Percentiles rank a stretch among this genome's conserved stretches.
phyloP scores from a whole-genome alignment of 2,888 invertebrate species.

The Drosophila austrosaltans region DNA sequence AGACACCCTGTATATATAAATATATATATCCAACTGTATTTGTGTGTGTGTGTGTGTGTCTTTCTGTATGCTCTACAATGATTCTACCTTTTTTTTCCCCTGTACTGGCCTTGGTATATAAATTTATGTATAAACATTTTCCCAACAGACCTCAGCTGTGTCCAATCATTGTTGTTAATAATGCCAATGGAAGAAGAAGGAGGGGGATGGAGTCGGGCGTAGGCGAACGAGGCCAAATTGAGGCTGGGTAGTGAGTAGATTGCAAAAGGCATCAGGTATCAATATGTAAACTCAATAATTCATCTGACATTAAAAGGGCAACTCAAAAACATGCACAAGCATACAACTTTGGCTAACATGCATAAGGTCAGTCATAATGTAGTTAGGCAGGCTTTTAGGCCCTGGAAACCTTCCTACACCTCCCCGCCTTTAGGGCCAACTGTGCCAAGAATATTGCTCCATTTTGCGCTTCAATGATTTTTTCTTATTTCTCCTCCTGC shows the following conservation, averaged over 20 bases:
- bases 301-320: conserved; percentile 54
- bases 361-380: conserved; percentile 58
- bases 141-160: conserved; percentile 49
- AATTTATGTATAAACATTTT: conserved; percentile 25
- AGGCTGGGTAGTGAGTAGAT: conserved; percentile 18
- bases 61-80: conserved; percentile 20
- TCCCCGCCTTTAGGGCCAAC: conserved; percentile 9
- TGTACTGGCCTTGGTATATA: conserved; percentile 52
- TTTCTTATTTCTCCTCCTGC: conserved; percentile 36
- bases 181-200: conserved; percentile 41
- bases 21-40: not conserved
- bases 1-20: conserved; percentile 1
- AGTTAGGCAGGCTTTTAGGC: conserved; percentile 57
- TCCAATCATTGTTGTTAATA: conserved; percentile 63
- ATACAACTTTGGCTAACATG: not conserved
- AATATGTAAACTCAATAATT: conserved; percentile 63
- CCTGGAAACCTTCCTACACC: not conserved
- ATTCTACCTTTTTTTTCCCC: conserved; percentile 41
- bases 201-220: not conserved
- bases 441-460: conserved; percentile 71
- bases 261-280: conserved; percentile 23
- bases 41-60: not conserved
- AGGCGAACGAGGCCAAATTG: conserved; percentile 8
- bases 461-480: conserved; percentile 65
- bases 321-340: conserved; percentile 15